Percentiles rank a stretch among this genome's conserved stretches.
Evolutionary conservation across 2,113 vertebrate species (phyloP).

Genomic region (Canis aureus): DNA sequence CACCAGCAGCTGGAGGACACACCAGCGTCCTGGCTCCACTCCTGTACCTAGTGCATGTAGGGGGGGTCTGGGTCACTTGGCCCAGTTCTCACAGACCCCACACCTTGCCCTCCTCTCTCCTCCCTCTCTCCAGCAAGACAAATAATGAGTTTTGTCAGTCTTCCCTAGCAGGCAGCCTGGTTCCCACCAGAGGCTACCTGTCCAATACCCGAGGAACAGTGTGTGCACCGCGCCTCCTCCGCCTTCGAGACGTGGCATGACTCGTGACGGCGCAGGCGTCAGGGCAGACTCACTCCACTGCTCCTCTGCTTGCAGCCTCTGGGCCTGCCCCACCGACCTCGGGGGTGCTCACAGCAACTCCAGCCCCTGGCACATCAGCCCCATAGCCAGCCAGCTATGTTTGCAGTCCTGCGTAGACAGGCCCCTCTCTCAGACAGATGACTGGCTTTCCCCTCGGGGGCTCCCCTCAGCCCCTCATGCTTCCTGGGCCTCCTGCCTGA

Average conservation of each 20-base stretch:
- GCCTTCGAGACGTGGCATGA: neutral
- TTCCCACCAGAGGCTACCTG: neutral
- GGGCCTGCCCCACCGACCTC: neutral
- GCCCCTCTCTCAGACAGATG: neutral
- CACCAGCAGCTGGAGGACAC: neutral
- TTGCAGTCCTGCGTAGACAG: neutral
- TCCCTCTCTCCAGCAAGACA: neutral
- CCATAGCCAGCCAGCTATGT: neutral
- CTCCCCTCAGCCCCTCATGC: neutral
- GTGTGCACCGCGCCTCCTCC: accelerated
- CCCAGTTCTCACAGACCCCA: neutral
- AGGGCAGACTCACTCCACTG: neutral
- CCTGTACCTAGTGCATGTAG: accelerated
- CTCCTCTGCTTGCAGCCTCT: neutral
- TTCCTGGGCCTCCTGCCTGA: neutral
- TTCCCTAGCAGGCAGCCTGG: neutral
- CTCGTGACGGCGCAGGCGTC: neutral
- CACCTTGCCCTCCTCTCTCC: neutral
- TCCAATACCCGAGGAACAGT: neutral
- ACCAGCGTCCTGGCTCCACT: neutral
- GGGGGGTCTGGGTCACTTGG: neutral
- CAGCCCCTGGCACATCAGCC: neutral
- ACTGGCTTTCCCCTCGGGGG: neutral
- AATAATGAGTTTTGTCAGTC: neutral
- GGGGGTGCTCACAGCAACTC: neutral